These are phyloP conservation scores for Lethocerus indicus DNA, from an alignment of 1,140 invertebrate genomes.

Conservation along the genomic window DNA sequence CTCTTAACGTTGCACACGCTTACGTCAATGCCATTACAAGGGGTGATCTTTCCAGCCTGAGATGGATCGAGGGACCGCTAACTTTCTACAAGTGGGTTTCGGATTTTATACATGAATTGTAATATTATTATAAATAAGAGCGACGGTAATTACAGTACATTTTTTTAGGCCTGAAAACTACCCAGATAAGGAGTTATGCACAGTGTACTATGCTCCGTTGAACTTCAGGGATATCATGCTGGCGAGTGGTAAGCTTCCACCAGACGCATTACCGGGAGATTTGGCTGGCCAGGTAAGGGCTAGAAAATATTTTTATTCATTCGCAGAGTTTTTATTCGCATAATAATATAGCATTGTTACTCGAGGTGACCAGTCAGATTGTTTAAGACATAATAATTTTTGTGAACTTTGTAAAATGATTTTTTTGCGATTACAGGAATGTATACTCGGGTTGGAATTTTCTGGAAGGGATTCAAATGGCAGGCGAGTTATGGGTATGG, in stretches of 20 bases:
- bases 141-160: too few relatives aligned
- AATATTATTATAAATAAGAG: too few relatives aligned
- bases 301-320: too few relatives aligned
- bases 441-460: conserved; percentile 88
- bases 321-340: too few relatives aligned
- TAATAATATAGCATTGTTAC: too few relatives aligned
- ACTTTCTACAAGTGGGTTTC: conserved; percentile 33
- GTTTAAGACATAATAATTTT: too few relatives aligned
- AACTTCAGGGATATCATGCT: conserved; percentile 98
- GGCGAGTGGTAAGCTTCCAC: conserved; percentile 85
- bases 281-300: background rate
- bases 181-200: conserved; percentile 46
- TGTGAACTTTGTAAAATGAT: too few relatives aligned
- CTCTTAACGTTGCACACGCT: conserved; percentile 59
- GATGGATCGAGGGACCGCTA: conserved; percentile 82
- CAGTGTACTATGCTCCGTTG: conserved; percentile 81
- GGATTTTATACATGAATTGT: too few relatives aligned
- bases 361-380: too few relatives aligned
- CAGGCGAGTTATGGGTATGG: conserved; percentile 81
- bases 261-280: conserved; percentile 81
- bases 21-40: conserved; percentile 80
- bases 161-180: conserved; percentile 25
- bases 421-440: too few relatives aligned
- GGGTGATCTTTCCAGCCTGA: conserved; percentile 80
- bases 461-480: conserved; percentile 60